Evolutionary conservation across 2,797 vertebrate genomes (phyloP).

Genomic region (Periophthalmus magnuspinnatus): DNA sequence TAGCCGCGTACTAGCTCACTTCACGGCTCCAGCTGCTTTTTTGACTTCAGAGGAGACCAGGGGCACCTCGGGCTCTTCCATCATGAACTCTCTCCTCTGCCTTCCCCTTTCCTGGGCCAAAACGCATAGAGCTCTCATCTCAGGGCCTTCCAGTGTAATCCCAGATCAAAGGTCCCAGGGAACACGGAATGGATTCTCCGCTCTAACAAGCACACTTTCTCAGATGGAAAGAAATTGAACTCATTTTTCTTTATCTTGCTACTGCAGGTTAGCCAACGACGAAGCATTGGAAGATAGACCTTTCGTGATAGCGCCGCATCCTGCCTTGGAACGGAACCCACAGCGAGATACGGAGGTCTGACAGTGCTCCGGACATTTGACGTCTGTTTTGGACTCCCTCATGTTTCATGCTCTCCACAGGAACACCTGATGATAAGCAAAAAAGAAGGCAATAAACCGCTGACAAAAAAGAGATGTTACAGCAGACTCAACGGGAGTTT

Average conservation of each 20-base stretch:
- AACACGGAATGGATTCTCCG: constrained; percentile 71
- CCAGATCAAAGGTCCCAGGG: constrained; percentile 76
- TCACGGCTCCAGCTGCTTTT: constrained; percentile 51
- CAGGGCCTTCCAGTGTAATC: constrained; percentile 71
- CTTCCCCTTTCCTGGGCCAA: constrained; percentile 45
- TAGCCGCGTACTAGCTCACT: constrained; percentile 51
- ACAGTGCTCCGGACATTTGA: constrained; percentile 51
- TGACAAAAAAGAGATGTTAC: constrained; percentile 21
- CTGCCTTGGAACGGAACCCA: constrained; percentile 53
- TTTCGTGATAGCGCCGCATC: constrained; percentile 47
- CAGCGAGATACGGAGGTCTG: constrained; percentile 38
- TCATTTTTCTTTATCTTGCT: constrained; percentile 75
- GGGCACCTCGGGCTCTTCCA: constrained; percentile 65
- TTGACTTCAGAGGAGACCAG: constrained; percentile 70
- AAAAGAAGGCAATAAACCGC: constrained; percentile 20
- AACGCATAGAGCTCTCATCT: constrained; percentile 57
- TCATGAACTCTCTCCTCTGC: constrained; percentile 47
- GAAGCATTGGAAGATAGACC: constrained; percentile 59
- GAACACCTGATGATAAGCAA: constrained; percentile 49
- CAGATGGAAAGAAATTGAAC: constrained; percentile 67
- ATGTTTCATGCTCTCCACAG: constrained; percentile 39
- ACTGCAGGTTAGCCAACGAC: constrained; percentile 69
- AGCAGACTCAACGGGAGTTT: constrained; percentile 15
- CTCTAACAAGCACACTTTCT: constrained; percentile 75
- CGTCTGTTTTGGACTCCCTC: constrained; percentile 61